Percentiles rank a stretch among this genome's conserved stretches.
phyloP scores from a whole-genome alignment of 2,888 invertebrate species.

The Omphaloscelis lunosa region DNA sequence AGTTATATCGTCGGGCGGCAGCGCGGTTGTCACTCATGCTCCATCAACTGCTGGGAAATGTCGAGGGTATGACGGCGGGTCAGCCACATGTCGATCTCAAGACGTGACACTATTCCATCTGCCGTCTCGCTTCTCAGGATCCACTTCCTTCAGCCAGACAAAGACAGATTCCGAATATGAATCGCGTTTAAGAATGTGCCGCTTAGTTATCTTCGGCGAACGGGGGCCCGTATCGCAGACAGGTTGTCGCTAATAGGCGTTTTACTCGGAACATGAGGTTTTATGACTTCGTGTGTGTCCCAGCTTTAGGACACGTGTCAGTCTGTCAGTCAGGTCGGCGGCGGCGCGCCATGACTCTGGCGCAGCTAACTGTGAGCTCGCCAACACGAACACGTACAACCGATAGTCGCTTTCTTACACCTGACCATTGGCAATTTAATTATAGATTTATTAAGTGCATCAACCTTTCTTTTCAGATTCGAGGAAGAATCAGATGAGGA shows the following conservation, averaged over 20 bases:
- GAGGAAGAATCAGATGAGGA: constrained; percentile 89
- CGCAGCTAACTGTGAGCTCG: constrained; percentile 77
- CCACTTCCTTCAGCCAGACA: constrained; percentile 83
- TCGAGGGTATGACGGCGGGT: constrained; percentile 88
- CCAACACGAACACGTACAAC: constrained; percentile 85
- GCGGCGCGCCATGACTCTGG: constrained; percentile 80
- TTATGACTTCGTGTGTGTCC: constrained; percentile 88
- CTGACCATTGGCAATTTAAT: constrained; percentile 82
- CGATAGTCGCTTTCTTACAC: constrained; percentile 74
- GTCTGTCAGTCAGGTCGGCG: constrained; percentile 80
- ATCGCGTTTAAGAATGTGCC: constrained; percentile 81
- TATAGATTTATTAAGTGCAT: constrained; percentile 85
- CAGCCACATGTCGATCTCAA: constrained; percentile 87
- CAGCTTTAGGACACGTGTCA: constrained; percentile 83
- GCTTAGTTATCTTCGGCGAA: constrained; percentile 84
- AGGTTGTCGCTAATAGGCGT: constrained; percentile 90
- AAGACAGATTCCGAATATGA: constrained; percentile 83
- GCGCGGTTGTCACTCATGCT: constrained; percentile 89
- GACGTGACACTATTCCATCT: constrained; percentile 88
- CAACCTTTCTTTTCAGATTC: constrained; percentile 87
- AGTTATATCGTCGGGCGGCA: constrained; percentile 84
- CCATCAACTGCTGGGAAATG: constrained; percentile 90
- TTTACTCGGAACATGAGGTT: constrained; percentile 86
- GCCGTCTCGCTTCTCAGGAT: constrained; percentile 84
- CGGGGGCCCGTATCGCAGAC: constrained; percentile 85